phyloP scores from a whole-genome alignment of 2,113 vertebrate genomes.

The Struthio camelus region DNA sequence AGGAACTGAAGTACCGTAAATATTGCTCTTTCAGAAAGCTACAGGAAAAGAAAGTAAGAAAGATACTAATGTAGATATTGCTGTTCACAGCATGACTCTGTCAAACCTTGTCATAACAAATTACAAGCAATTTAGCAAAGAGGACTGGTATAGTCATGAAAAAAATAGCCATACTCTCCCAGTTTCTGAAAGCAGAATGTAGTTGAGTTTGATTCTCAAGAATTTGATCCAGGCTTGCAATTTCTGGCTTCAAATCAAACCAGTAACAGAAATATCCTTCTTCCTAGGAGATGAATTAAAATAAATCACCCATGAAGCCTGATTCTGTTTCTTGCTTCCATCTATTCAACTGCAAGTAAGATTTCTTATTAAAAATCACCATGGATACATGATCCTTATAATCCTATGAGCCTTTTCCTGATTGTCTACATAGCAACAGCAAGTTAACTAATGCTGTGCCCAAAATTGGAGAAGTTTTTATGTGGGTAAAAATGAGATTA shows the following conservation, averaged over 20 bases:
- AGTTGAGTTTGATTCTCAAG: constrained; percentile 3
- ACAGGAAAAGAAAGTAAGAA: background rate
- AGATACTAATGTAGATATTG: constrained; percentile 4
- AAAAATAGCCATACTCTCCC: background rate
- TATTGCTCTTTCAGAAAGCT: background rate
- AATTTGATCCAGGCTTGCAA: constrained; percentile 36
- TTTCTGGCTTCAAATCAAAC: constrained; percentile 46
- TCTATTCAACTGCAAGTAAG: constrained; percentile 40
- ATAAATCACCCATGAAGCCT: constrained; percentile 37
- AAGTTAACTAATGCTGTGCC: constrained; percentile 24
- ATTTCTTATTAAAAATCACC: constrained; percentile 66
- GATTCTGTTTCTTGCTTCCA: constrained; percentile 43
- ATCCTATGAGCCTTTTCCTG: constrained; percentile 21
- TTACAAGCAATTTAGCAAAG: background rate
- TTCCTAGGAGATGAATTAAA: constrained; percentile 54
- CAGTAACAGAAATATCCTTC: constrained; percentile 3
- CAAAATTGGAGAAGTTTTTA: background rate
- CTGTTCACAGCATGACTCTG: background rate
- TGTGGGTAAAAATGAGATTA: background rate
- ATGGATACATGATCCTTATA: constrained; percentile 65
- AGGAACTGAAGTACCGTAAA: background rate
- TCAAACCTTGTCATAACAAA: background rate
- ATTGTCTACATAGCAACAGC: constrained; percentile 34
- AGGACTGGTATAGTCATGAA: background rate
- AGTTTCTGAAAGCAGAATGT: background rate